A percentile compares a stretch with the other conserved stretches of the same genome.
Evolutionary conservation across 2,797 vertebrate genomes (phyloP).

Genomic region (Schizopygopsis malacanthus): DNA sequence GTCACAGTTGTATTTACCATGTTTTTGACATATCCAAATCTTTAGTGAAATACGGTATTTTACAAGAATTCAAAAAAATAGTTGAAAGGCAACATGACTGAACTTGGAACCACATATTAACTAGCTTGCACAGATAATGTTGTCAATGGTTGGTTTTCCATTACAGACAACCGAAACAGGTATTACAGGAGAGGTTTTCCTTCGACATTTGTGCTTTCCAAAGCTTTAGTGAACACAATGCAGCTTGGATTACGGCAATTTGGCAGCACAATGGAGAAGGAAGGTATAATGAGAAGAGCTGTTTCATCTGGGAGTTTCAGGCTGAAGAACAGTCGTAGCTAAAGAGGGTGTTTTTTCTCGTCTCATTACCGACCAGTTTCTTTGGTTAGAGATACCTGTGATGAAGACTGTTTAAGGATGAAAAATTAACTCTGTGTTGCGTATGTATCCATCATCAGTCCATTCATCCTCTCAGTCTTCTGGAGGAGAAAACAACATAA

Average conservation of each 20-base stretch:
- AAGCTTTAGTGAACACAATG: slow-evolving; percentile 19
- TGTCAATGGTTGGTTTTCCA: slow-evolving; percentile 15
- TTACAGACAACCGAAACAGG: background rate
- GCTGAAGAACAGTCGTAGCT: background rate
- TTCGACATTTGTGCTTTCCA: slow-evolving; percentile 5
- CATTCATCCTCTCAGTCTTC: slow-evolving; percentile 15
- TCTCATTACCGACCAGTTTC: background rate
- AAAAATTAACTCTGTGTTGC: background rate
- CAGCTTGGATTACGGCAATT: slow-evolving; percentile 25
- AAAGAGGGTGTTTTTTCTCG: background rate
- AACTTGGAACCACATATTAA: background rate
- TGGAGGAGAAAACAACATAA: slow-evolving; percentile 46
- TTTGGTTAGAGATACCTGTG: slow-evolving; percentile 17
- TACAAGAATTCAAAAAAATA: too few relatives aligned
- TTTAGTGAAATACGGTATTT: background rate
- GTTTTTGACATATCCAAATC: background rate
- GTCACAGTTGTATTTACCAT: background rate
- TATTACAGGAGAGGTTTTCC: slow-evolving; percentile 17
- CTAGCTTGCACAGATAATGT: background rate
- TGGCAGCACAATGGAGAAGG: slow-evolving; percentile 32
- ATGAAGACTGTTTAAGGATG: slow-evolving; percentile 4
- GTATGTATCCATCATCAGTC: background rate
- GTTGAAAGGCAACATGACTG: background rate
- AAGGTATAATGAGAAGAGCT: slow-evolving; percentile 33
- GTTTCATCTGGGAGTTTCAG: slow-evolving; percentile 28